A percentile compares a stretch with the other conserved stretches of the same genome.
phyloP scores from a whole-genome alignment of 1,140 invertebrate species.

The Palaemon carinicauda region DNA sequence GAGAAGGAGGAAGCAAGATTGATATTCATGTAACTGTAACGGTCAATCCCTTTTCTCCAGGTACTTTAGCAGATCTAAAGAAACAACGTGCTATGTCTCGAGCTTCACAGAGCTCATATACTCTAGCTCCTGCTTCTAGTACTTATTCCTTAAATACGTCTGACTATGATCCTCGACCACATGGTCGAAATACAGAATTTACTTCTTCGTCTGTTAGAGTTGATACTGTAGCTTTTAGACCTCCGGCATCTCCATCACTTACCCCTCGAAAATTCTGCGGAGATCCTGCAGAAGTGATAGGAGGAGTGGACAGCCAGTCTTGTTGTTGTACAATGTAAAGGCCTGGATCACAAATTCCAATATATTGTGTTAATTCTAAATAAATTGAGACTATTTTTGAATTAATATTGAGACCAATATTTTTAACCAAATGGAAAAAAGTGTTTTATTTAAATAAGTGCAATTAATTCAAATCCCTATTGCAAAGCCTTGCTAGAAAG shows the following conservation, averaged over 20 bases:
- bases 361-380: no score
- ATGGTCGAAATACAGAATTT: slow-evolving; percentile 23
- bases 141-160: slow-evolving; percentile 40
- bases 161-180: slow-evolving; percentile 28
- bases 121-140: slow-evolving; percentile 41
- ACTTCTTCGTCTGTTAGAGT: slow-evolving; percentile 38
- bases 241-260: slow-evolving; percentile 36
- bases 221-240: slow-evolving; percentile 31
- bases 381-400: no score
- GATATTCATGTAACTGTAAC: slow-evolving; percentile 84
- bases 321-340: slow-evolving; percentile 50
- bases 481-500: no score
- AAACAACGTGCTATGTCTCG: slow-evolving; percentile 85
- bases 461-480: no score
- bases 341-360: background rate
- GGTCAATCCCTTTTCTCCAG: slow-evolving; percentile 66
- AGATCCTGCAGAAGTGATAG: slow-evolving; percentile 49
- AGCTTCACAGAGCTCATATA: slow-evolving; percentile 53
- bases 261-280: slow-evolving; percentile 47
- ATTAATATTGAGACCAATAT: no score
- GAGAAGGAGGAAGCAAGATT: slow-evolving; percentile 85
- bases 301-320: slow-evolving; percentile 47
- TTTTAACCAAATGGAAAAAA: no score
- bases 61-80: slow-evolving; percentile 86
- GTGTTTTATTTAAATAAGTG: no score